Evolutionary conservation across 2,797 vertebrate genomes (phyloP), one percentile per base, ranked within the genome.

Genomic region (Gadopsis marmoratus): DNA sequence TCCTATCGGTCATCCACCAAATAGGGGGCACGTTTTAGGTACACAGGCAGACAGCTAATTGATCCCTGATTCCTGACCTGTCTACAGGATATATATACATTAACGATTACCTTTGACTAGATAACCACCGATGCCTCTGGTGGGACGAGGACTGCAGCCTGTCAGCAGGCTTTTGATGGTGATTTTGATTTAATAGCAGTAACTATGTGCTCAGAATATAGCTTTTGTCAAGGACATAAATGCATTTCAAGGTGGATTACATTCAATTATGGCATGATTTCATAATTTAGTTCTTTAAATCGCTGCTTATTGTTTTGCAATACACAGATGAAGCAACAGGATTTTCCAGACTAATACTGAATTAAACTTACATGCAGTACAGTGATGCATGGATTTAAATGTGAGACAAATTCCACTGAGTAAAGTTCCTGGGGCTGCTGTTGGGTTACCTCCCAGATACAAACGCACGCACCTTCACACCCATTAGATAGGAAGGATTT

Each of bases 11-110:
- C 84, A 82, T 47, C 58, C 50, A 71, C 29, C 78, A 77, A 85
- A 79, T 47, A 71, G 60, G 73, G 73, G 54, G 31, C 39, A 76
- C 12, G 53, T 84, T 78, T 86, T 58, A 82, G 77, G 60, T 61
- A 14, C 50, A 67, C 31, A 48, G 55, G 66, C 74, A 19, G 85
- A 78, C 84, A 86, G 65, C 54, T 82, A 86, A 89, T 89, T 82
- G 5, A 92, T 88, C 26, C 33, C 50, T 45, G 66, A 86, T 81
- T 84, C 47, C 74, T 79, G 71, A 85, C 74, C 78, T 84, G 77
- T 83, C 78, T 47, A 43, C 19, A 70, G 21, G 0, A 76, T 79
- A 37, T 9, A 37, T 37, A 37, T 37, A 35, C 8, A 0, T 81
- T 55, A 74, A 70, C 39, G 37, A 83, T 83, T 81, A 66, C 26